Percentiles rank a stretch among this genome's conserved stretches.
Evolutionary conservation across 2,113 vertebrate genomes (phyloP).

Genomic region (Rynchops niger): DNA sequence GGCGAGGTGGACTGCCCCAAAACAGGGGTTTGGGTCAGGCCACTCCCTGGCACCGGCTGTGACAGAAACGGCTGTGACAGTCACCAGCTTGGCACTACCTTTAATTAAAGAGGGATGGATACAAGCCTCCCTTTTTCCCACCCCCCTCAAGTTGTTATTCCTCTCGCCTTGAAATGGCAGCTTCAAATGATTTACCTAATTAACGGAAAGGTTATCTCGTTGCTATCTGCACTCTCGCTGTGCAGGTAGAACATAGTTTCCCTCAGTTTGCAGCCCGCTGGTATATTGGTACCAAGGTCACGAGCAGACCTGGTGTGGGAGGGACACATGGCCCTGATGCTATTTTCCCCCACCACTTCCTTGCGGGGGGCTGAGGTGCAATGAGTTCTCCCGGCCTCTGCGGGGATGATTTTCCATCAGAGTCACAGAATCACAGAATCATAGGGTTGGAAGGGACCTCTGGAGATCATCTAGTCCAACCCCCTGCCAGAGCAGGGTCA

Average conservation of each 20-base stretch:
- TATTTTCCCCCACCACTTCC: background rate
- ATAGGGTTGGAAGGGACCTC: no score
- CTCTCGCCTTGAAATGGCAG: background rate
- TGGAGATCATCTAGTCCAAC: no score
- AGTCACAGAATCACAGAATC: background rate
- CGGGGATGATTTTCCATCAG: background rate
- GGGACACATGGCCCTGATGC: fast-evolving
- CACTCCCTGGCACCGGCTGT: background rate
- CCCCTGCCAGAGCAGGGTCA: no score
- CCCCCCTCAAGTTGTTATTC: background rate
- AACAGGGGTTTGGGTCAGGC: background rate
- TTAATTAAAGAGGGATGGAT: background rate
- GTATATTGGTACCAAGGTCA: background rate
- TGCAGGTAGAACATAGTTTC: fast-evolving
- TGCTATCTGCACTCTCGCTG: background rate
- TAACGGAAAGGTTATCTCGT: background rate
- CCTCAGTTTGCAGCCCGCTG: background rate
- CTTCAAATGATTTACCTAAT: background rate
- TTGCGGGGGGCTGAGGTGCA: background rate
- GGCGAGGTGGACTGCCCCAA: fast-evolving
- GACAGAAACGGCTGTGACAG: background rate
- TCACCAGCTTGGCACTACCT: background rate
- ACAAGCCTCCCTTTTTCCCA: background rate
- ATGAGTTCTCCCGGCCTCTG: background rate
- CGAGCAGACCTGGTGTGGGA: fast-evolving